Base-by-base conservation (phyloP, 2,888 invertebrate species). In the Drosophila pseudotakahashii region DNA sequence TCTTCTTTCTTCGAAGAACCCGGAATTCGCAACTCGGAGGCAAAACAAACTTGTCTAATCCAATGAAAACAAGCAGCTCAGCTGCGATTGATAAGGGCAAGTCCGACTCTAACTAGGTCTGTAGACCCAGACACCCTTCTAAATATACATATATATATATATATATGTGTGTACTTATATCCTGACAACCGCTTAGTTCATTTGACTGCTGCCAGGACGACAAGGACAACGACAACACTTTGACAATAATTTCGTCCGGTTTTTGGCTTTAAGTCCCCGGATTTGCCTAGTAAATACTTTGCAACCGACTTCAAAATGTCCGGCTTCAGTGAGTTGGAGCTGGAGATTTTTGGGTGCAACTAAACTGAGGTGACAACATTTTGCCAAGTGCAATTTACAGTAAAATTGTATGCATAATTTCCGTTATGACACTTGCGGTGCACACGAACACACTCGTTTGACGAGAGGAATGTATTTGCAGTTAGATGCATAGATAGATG, bases 371-470 rank as follows among this genome's bases (percentile, higher is more conserved):
- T 73, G 80, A 77, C 76, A 78, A 73, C 73, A 77, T 72, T 80
- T 79, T 78, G 76, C 72, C 78, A 62, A 69, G 61, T 74, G 74
- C 80, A 82, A 81, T 80, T 80, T 78, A 78, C 79, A 81, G 73
- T 81, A 48, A 63, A 81, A 81, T 84, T 77, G 76, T 77, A 79
- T 84, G 84, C 77, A 84, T 81, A 79, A 83, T 84, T 81, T 81
- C 80, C 74, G 76, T 79, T 79, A 84, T 84, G 84, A 84, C 79
- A 81, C 81, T 81, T 84, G 79, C 63, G 84, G 73, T 75, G 53
- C 13, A 53, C 48, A 36, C 44, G 59, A 23, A 54, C 32, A 32
- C 34, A 45, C 58, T 16, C 36, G 34, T 30, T 54, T 13, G 37
- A 39, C 47, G 45, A 41, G 34, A 47, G 34, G 41, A 39, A 47